phyloP scores from a whole-genome alignment of 2,888 invertebrate genomes.

The Hypena proboscidalis region DNA sequence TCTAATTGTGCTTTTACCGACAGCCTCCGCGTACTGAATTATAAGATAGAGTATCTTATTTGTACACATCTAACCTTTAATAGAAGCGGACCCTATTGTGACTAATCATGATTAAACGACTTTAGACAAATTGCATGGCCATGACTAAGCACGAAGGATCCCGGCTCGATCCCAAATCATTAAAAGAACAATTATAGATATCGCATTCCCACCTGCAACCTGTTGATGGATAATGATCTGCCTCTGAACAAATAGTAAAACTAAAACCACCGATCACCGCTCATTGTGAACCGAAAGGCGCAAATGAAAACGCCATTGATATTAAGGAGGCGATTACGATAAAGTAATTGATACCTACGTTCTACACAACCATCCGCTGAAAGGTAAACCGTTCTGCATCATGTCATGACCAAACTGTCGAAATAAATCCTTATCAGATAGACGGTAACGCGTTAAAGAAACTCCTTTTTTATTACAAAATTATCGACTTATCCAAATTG shows the following conservation, averaged over 20 bases:
- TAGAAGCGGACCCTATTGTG: constrained; percentile 80
- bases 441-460: constrained; percentile 31
- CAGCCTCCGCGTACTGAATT: constrained; percentile 41
- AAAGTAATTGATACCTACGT: constrained; percentile 23
- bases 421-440: constrained; percentile 36
- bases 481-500: constrained; percentile 53
- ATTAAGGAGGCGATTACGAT: constrained; percentile 18
- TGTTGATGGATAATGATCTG: constrained; percentile 81
- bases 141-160: constrained; percentile 82
- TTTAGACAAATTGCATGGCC: constrained; percentile 85
- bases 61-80: constrained; percentile 75
- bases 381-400: constrained; percentile 25
- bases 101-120: constrained; percentile 85
- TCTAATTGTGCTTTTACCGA: constrained; percentile 39
- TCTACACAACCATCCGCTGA: constrained; percentile 15
- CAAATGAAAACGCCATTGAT: constrained; percentile 56
- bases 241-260: constrained; percentile 78
- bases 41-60: constrained; percentile 66
- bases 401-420: constrained; percentile 17
- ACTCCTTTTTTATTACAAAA: constrained; percentile 36
- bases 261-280: constrained; percentile 55
- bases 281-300: constrained; percentile 37
- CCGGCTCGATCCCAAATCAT: constrained; percentile 79
- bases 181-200: constrained; percentile 85
- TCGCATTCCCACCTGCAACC: constrained; percentile 82